Conservation (phyloP, 2,113 vertebrate species). For the Smithornis capensis region DNA sequence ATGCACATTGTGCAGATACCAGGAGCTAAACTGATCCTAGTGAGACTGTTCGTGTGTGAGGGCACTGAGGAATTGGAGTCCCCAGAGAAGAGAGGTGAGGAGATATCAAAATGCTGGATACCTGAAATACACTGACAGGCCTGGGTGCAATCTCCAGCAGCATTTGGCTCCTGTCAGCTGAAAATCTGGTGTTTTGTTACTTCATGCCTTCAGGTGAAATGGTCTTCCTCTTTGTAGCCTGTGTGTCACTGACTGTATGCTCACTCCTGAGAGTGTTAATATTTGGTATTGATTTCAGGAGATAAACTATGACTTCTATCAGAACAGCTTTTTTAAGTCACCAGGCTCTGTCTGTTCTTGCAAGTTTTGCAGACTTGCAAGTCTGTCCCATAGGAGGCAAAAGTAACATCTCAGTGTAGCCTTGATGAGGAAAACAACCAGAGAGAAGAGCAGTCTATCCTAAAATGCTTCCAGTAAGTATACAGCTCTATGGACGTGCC, state of each 20-base stretch:
- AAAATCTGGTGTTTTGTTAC: background rate
- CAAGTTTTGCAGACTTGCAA: too few species aligned
- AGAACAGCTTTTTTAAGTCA: background rate
- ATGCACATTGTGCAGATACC: background rate
- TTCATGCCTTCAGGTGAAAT: background rate
- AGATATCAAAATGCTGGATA: background rate
- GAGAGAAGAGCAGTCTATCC: background rate
- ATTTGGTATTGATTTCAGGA: background rate
- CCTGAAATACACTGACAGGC: background rate
- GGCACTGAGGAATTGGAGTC: background rate
- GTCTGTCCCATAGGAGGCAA: background rate
- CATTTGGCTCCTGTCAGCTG: background rate
- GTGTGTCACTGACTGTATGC: background rate
- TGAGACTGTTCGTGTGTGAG: background rate
- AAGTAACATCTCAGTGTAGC: background rate
- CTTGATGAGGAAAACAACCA: background rate
- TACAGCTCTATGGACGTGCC: background rate
- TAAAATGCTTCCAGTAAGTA: background rate
- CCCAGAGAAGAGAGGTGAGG: background rate
- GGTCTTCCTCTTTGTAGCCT: background rate
- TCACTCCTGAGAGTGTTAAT: background rate
- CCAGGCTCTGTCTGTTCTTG: background rate
- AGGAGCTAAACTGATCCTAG: background rate
- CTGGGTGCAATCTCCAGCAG: rapidly evolving
- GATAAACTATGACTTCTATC: background rate